Evolutionary conservation across 2,797 vertebrate genomes (phyloP), one percentile per base, ranked within the genome.

Genomic region (Potorous gilbertii): DNA sequence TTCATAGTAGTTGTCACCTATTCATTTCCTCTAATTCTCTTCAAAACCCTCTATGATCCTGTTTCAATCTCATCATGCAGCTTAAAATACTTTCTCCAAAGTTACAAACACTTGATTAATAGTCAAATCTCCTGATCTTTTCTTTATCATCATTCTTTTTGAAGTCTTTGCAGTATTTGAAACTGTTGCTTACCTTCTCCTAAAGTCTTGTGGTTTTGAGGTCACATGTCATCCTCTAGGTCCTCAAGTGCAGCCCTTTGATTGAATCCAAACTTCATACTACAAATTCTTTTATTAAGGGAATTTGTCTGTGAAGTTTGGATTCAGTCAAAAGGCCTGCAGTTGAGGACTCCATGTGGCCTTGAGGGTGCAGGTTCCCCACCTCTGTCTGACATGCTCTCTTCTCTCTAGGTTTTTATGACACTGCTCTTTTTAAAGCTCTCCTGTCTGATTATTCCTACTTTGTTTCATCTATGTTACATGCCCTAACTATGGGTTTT

Each of bases 1-100:
- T 16, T 57, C 66, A 16, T 90, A 90, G 46, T 93, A 91, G 18
- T 18, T 56, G 5, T 46, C 12, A 93, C 34, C 14, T 34, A 24
- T 93, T 46, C 93, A 31, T 94, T 89, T 6, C 29, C 46, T 90
- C 91, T n/a, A 34, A 66, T 92, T 94, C 14, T 93, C 31, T 94
- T 55, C 93, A 87, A 46, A 96, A 14, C 13, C 13, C 3, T 52
- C 57, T 92, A 29, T 90, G 91, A 56, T 81, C 40, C 40, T 10
- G 18, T 46, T 81, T 81, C 18, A 81, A 4, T 24, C 18, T 46
- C 74, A 81, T 81, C n/a, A 81, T 81, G 40, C 9, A 81, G 21
- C 40, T 66, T n/a, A 24, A 92, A 91, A 66, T 16, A 91, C 40
- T 91, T 28, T 95, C 55, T 10, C 50, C 56, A 92, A 91, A 27